phyloP scores from a whole-genome alignment of 2,113 vertebrate species.

The Hyla sarda region DNA sequence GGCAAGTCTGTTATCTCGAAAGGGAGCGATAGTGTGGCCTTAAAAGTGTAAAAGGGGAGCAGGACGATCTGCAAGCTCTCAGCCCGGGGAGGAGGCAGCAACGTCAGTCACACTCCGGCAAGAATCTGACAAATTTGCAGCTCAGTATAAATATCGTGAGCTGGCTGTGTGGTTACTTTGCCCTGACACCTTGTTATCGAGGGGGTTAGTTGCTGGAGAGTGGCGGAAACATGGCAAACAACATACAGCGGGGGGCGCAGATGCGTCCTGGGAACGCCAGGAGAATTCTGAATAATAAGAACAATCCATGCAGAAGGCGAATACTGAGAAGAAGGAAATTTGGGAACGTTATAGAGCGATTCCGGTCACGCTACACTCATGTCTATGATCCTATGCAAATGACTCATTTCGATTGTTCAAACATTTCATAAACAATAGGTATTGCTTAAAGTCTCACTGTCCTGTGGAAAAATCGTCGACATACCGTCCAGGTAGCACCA shows the following conservation, averaged over 20 bases:
- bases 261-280: not conserved
- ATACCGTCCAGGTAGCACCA: no score
- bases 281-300: slow-evolving; percentile 18
- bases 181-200: slow-evolving; percentile 87
- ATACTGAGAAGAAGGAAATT: not conserved
- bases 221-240: slow-evolving; percentile 76
- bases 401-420: not conserved
- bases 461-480: no score
- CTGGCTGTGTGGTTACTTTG: slow-evolving; percentile 79
- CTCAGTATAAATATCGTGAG: slow-evolving; percentile 72
- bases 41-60: slow-evolving; percentile 64
- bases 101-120: slow-evolving; percentile 69
- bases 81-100: slow-evolving; percentile 58
- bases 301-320: not conserved
- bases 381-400: not conserved
- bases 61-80: slow-evolving; percentile 55
- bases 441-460: no score
- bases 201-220: slow-evolving; percentile 66
- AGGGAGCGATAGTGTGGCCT: slow-evolving; percentile 66
- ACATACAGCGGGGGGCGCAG: slow-evolving; percentile 34
- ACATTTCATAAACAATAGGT: not conserved
- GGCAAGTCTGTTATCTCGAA: slow-evolving; percentile 64
- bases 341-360: not conserved
- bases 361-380: not conserved
- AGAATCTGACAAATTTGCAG: slow-evolving; percentile 72